Evolutionary conservation across 2,888 invertebrate species (phyloP).

Genomic region (Mimumesa dahlbomi): DNA sequence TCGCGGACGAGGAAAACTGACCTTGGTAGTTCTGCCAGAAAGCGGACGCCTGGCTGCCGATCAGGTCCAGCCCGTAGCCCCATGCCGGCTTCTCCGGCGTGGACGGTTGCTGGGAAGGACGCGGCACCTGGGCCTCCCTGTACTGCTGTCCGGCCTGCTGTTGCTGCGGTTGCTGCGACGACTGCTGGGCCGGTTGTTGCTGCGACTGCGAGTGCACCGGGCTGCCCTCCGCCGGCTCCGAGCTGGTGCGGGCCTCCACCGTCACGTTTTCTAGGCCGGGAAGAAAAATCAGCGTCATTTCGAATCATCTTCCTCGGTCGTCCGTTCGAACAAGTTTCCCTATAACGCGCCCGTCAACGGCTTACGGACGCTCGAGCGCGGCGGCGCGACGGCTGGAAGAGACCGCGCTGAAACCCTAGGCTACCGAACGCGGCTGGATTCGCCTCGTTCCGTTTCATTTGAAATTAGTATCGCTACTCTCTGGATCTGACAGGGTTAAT

Average conservation of each 20-base stretch:
- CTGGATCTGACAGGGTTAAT: constrained; percentile 80
- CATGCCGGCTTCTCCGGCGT: constrained; percentile 83
- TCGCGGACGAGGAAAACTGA: constrained; percentile 80
- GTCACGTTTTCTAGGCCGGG: constrained; percentile 73
- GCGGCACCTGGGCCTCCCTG: constrained; percentile 76
- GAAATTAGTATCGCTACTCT: constrained; percentile 80
- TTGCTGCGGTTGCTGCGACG: constrained; percentile 71
- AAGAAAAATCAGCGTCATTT: neutral
- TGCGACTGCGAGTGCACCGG: constrained; percentile 76
- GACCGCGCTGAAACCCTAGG: neutral
- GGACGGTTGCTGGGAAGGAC: constrained; percentile 78
- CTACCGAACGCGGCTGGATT: constrained; percentile 41
- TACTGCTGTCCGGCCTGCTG: constrained; percentile 79
- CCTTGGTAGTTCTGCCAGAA: constrained; percentile 97
- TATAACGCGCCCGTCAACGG: no score
- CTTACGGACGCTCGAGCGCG: no score
- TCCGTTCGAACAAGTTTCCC: neutral
- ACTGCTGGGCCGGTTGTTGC: constrained; percentile 70
- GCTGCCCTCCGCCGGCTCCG: constrained; percentile 76
- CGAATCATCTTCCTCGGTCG: neutral
- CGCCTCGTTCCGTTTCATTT: constrained; percentile 74
- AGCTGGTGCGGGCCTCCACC: constrained; percentile 74
- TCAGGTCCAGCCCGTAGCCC: constrained; percentile 90
- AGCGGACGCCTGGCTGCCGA: constrained; percentile 89
- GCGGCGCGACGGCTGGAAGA: neutral